These are phyloP conservation scores for Drosophila fuyamai DNA, from an alignment of 1,140 invertebrate genomes.

Conservation along the genomic window DNA sequence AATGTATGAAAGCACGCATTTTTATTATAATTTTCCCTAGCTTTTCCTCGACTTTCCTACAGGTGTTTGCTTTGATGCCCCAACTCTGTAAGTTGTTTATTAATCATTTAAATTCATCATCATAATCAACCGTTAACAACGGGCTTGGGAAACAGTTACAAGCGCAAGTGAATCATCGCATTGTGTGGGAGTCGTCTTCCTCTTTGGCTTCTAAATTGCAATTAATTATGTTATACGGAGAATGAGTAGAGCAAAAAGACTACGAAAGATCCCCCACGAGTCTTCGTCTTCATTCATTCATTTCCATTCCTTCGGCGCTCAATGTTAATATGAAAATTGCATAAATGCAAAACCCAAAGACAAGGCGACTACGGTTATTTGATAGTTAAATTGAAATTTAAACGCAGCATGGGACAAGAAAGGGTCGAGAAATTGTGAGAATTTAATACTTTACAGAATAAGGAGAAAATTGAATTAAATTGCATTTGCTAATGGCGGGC, in stretches of 20 bases:
- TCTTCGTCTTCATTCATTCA: slow-evolving; percentile 42
- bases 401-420: slow-evolving; percentile 27
- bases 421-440: slow-evolving; percentile 25
- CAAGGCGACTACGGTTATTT: slow-evolving; percentile 60
- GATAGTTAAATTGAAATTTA: slow-evolving; percentile 56
- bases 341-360: slow-evolving; percentile 51
- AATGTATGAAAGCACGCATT: slow-evolving; percentile 68
- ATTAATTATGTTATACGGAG: slow-evolving; percentile 72
- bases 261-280: slow-evolving; percentile 32
- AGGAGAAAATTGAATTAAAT: slow-evolving; percentile 37
- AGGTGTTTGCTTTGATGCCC: slow-evolving; percentile 61
- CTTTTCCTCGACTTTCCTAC: slow-evolving; percentile 46
- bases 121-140: slow-evolving; percentile 83
- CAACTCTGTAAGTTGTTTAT: slow-evolving; percentile 61
- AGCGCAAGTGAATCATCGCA: slow-evolving; percentile 74
- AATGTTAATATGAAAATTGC: slow-evolving; percentile 83
- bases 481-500: slow-evolving; percentile 30
- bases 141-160: slow-evolving; percentile 76
- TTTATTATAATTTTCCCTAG: slow-evolving; percentile 53
- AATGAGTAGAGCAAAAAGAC: slow-evolving; percentile 22
- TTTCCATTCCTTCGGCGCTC: slow-evolving; percentile 41
- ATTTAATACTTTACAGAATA: slow-evolving; percentile 7
- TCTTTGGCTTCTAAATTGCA: slow-evolving; percentile 72
- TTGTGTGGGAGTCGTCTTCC: slow-evolving; percentile 34
- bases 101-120: slow-evolving; percentile 83